Conservation (phyloP, 2,888 invertebrate genomes). For the Acanthoscelides obtectus region DNA sequence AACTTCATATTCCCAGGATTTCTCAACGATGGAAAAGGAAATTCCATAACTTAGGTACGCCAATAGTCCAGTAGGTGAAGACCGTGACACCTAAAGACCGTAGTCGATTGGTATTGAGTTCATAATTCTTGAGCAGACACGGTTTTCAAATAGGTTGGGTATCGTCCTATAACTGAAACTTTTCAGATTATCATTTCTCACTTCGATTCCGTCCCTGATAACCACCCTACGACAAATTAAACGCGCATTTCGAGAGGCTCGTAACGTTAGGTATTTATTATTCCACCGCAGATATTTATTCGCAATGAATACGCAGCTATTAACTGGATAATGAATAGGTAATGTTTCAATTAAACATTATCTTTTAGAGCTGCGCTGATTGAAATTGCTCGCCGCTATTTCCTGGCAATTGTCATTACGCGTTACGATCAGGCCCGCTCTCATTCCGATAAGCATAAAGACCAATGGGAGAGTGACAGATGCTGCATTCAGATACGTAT, state of each 20-base stretch:
- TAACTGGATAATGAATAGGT: constrained; percentile 22
- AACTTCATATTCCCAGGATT: too few species aligned
- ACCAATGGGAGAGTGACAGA: neutral
- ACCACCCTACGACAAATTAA: neutral
- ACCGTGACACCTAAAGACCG: too few species aligned
- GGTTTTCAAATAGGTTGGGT: too few species aligned
- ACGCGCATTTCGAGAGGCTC: neutral
- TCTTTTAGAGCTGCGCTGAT: constrained; percentile 10
- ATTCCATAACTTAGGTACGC: too few species aligned
- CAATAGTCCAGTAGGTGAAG: too few species aligned
- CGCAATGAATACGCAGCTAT: constrained; percentile 17
- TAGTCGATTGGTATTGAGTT: too few species aligned
- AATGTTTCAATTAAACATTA: constrained; percentile 22
- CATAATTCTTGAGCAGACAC: too few species aligned
- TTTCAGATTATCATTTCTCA: too few species aligned
- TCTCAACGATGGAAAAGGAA: too few species aligned
- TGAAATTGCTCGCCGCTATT: neutral
- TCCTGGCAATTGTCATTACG: neutral
- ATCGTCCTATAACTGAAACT: too few species aligned
- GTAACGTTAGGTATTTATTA: constrained; percentile 8
- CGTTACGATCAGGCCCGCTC: neutral
- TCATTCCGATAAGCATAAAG: neutral
- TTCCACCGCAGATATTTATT: constrained; percentile 15
- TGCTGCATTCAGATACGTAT: too few species aligned
- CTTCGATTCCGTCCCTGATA: neutral